A percentile compares a stretch with the other conserved stretches of the same genome.
Evolutionary conservation across 2,888 invertebrate genomes (phyloP).

Genomic region (Aelia acuminata): DNA sequence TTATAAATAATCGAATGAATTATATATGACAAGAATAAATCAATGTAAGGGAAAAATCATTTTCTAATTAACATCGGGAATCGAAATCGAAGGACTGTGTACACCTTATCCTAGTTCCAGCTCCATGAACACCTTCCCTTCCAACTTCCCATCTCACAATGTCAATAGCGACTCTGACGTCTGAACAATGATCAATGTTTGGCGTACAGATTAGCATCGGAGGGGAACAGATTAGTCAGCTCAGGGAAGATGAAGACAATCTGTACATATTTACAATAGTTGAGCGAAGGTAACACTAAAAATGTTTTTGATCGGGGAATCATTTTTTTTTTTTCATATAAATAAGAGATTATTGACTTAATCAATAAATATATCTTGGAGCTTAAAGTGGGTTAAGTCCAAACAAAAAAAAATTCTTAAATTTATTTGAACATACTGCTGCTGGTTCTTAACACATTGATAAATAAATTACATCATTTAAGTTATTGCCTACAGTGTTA

Average conservation of each 20-base stretch:
- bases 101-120: constrained; percentile 2
- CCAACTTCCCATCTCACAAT: not conserved
- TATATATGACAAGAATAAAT: too few relatives aligned
- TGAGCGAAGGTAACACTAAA: not conserved
- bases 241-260: not conserved
- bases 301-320: not conserved
- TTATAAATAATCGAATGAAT: too few relatives aligned
- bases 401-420: too few relatives aligned
- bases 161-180: constrained; percentile 9
- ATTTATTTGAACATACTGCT: too few relatives aligned
- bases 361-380: too few relatives aligned
- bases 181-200: constrained; percentile 32
- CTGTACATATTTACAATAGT: not conserved
- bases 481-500: too few relatives aligned
- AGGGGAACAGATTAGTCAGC: not conserved
- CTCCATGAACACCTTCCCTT: not conserved
- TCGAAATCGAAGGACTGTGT: not conserved
- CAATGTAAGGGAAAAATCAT: too few relatives aligned
- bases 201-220: not conserved
- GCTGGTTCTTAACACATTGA: too few relatives aligned
- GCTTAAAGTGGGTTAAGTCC: too few relatives aligned
- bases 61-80: not conserved
- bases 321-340: too few relatives aligned
- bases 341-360: too few relatives aligned
- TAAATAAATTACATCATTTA: too few relatives aligned